Percentiles rank a stretch among this genome's conserved stretches.
phyloP scores from a whole-genome alignment of 2,113 vertebrate species.

The Lamprologus speciosus region DNA sequence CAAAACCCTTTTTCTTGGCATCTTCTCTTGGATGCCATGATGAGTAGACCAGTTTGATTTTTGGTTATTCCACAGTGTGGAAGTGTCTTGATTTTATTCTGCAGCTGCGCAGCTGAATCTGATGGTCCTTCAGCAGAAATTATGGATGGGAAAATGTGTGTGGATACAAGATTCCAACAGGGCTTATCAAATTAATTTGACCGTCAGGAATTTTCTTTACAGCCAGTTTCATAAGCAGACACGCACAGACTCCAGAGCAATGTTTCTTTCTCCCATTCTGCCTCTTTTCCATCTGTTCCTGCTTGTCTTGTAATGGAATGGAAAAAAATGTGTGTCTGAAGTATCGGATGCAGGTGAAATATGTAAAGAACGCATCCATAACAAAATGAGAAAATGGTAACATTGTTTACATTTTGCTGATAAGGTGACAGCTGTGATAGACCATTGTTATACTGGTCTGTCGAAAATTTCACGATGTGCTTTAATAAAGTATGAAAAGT shows the following conservation, averaged over 20 bases:
- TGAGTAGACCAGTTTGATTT: background rate
- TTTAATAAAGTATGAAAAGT: background rate
- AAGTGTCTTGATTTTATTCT: background rate
- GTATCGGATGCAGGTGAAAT: background rate
- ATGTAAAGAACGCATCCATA: background rate
- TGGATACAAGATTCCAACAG: constrained; percentile 8
- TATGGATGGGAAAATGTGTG: constrained; percentile 9
- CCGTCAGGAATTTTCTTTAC: background rate
- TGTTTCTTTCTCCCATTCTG: background rate
- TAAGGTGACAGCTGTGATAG: background rate
- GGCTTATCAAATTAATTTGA: constrained; percentile 40
- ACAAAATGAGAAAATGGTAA: background rate
- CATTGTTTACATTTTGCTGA: background rate
- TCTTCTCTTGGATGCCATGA: background rate
- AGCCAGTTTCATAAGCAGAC: background rate
- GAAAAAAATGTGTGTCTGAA: background rate
- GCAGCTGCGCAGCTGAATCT: background rate
- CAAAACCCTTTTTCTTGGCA: background rate
- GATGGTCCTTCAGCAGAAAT: background rate
- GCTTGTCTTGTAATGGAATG: background rate
- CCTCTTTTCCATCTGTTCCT: background rate
- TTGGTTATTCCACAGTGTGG: background rate
- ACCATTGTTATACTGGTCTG: background rate
- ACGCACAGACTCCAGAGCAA: background rate
- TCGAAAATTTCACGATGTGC: background rate